Evolutionary conservation across 23 tunicate genomes (phyloP).

Genomic region (Styela plicata): DNA sequence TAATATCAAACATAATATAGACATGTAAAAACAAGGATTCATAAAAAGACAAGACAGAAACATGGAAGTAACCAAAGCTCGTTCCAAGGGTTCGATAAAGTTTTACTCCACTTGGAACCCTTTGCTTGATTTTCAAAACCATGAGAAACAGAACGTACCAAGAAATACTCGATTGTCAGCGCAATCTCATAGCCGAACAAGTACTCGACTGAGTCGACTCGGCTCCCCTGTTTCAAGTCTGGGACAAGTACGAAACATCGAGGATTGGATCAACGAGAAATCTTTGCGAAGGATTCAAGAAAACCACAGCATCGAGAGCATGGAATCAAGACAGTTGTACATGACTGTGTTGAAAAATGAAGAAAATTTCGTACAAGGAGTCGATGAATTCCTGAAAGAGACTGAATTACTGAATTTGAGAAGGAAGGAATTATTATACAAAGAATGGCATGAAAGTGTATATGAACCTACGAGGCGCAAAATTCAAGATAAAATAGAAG

Average conservation of each 20-base stretch:
- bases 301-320: slow-evolving; percentile 53
- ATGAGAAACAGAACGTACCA: background rate
- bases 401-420: slow-evolving; percentile 50
- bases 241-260: slow-evolving; percentile 13
- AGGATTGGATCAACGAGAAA: slow-evolving; percentile 81
- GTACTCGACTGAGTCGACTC: slow-evolving; percentile 16
- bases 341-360: slow-evolving; percentile 60
- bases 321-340: slow-evolving; percentile 42
- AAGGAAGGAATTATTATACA: slow-evolving; percentile 58
- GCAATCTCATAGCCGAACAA: slow-evolving; percentile 3
- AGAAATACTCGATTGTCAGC: background rate
- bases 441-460: slow-evolving; percentile 72
- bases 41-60: no score
- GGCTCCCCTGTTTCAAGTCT: background rate
- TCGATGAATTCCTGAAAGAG: slow-evolving; percentile 57
- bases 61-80: no score
- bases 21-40: no score
- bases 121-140: no score
- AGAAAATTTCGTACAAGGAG: slow-evolving; percentile 85
- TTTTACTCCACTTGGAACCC: no score
- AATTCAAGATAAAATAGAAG: slow-evolving; percentile 44
- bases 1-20: no score
- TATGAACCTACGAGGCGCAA: slow-evolving; percentile 53
- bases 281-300: slow-evolving; percentile 49
- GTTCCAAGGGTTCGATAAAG: no score